Evolutionary conservation across 1,140 invertebrate genomes (phyloP), one percentile per base, ranked within the genome.

Genomic region (Popillia japonica): DNA sequence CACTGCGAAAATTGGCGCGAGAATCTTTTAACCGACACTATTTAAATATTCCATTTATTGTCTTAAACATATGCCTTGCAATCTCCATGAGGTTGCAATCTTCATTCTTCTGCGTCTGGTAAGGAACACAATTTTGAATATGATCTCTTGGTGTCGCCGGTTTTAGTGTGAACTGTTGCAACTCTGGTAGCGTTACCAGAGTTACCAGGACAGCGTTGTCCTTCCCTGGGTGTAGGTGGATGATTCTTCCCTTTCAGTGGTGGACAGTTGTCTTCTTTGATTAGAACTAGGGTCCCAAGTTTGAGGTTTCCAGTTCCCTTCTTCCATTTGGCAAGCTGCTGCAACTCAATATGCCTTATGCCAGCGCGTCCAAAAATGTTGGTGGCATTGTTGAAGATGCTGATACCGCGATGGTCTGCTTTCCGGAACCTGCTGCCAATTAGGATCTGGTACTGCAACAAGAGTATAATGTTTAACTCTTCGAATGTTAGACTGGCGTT

Each of bases 321-420:
- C 27, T 48, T n/a, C 27, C 76, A 77, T 40, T 77, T 77, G 7
- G 27, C 6, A 10, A 22, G 40, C 41, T 77, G 55, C 22, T 76
- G 75, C 17, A 77, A 59, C 7, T 77, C 76, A 14, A 42, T 77
- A 77, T 77, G 64, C 42, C 34, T 68, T 77, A 27, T 11, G 14
- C 59, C 59, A 77, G n/a, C 76, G 59, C 2, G 4, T 3, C 76
- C 76, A 77, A 41, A 76, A 76, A 76, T 55, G 75, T 59, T 76
- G 44, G 3, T 48, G 59, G 11, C 27, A 14, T 72, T 77, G 64
- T 40, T 77, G n/a, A n/a, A n/a, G n/a, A n/a, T n/a, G n/a, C n/a
- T n/a, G n/a, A n/a, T n/a, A n/a, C n/a, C n/a, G n/a, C 2, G 44
- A 17, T 2, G 68, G 11, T n/a, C 59, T 64, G 27, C 7, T 8